A percentile compares a stretch with the other conserved stretches of the same genome.
Conservation (phyloP, 2,888 invertebrate genomes). For the Spodoptera exigua region DNA sequence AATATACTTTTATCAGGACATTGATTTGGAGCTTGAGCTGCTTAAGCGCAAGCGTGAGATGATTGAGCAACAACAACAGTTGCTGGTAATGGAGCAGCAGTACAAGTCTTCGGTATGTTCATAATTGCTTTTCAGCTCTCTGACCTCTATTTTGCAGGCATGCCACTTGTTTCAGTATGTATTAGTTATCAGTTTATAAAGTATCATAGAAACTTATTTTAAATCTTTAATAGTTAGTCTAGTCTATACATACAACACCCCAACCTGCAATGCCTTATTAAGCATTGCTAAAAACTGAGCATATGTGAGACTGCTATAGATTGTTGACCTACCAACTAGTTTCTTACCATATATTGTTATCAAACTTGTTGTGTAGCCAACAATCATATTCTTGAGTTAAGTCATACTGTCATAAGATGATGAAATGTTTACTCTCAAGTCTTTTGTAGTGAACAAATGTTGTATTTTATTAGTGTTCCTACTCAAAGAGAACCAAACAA, state of each 20-base stretch:
- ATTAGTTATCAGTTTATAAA: slow-evolving; percentile 2
- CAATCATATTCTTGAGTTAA: no score
- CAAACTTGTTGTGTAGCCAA: slow-evolving; percentile 5
- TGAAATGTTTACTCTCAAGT: no score
- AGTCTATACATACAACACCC: no score
- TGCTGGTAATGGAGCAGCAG: slow-evolving; percentile 55
- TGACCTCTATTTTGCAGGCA: slow-evolving; percentile 15
- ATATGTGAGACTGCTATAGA: not conserved
- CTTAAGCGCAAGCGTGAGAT: slow-evolving; percentile 79
- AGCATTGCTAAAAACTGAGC: not conserved
- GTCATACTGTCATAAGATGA: no score
- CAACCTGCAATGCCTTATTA: no score
- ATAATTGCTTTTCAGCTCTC: not conserved
- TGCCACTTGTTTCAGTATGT: not conserved
- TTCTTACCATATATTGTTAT: slow-evolving; percentile 22
- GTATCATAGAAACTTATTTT: not conserved
- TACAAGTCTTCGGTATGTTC: slow-evolving; percentile 58
- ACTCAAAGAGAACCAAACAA: slow-evolving; percentile 2
- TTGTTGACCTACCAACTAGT: slow-evolving; percentile 27
- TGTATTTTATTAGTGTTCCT: slow-evolving; percentile 21
- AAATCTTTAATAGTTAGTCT: not conserved
- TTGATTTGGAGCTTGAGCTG: slow-evolving; percentile 78
- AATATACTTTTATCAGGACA: slow-evolving; percentile 63
- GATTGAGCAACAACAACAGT: slow-evolving; percentile 77
- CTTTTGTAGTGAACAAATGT: slow-evolving; percentile 12